Conservation (phyloP, 2,797 vertebrate species). For the Ctenopoma multispine region DNA sequence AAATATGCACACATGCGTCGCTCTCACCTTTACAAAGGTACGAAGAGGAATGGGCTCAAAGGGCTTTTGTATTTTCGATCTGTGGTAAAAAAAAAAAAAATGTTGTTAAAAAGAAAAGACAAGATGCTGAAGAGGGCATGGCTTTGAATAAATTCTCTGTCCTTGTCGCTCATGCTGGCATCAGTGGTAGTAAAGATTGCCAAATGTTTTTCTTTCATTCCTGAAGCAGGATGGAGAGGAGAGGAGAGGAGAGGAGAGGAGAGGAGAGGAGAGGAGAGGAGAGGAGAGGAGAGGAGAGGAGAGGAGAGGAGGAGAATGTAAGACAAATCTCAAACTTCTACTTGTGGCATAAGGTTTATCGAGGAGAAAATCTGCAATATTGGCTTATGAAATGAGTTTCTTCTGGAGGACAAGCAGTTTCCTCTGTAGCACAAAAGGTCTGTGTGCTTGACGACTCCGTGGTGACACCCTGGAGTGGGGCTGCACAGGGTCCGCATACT, state of each 20-base stretch:
- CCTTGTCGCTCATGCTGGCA: constrained; percentile 66
- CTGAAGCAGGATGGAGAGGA: constrained; percentile 39
- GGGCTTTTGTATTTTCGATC: constrained; percentile 44
- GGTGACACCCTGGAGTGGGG: constrained; percentile 26
- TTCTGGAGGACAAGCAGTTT: constrained; percentile 53
- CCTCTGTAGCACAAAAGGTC: constrained; percentile 23
- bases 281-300: constrained; percentile 2
- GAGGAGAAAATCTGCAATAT: constrained; percentile 60
- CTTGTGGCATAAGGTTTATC: constrained; percentile 44
- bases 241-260: not conserved
- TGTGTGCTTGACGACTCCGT: constrained; percentile 44
- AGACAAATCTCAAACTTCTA: constrained; percentile 34
- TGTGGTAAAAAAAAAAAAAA: constrained; percentile 36
- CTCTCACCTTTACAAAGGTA: constrained; percentile 55
- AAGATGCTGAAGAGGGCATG: constrained; percentile 60
- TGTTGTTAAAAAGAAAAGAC: constrained; percentile 20
- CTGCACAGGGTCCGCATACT: not conserved
- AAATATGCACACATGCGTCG: constrained; percentile 22
- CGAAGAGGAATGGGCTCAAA: constrained; percentile 53
- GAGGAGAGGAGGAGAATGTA: not conserved
- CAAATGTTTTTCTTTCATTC: constrained; percentile 71
- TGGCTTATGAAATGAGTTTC: constrained; percentile 66
- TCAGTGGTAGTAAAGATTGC: constrained; percentile 57
- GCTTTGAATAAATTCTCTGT: constrained; percentile 69
- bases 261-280: constrained; percentile 27